Base-by-base conservation (phyloP, 2,797 vertebrate species). In the Scomberomorus guttatus region DNA sequence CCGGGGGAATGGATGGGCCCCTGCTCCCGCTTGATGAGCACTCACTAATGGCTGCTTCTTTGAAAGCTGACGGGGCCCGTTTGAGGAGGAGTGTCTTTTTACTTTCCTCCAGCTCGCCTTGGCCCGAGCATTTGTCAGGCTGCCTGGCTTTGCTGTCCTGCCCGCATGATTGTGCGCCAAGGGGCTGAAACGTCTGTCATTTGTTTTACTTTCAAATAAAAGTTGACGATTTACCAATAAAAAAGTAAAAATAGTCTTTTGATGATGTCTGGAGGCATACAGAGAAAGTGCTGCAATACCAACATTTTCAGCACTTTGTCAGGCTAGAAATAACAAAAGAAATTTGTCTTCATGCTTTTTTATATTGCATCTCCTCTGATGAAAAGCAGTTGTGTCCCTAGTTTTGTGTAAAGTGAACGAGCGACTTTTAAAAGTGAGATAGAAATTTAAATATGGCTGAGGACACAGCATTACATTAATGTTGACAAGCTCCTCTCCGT, bases 61-160 rank as follows among this genome's bases (percentile, higher is more conserved):
- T 95, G 93, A 95, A 94, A 91, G 91, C 89, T 79, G 88, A 85
- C 73, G 85, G 85, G 89, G 87, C 66, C 87, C 64, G 82, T 95
- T 95, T 94, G 93, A 94, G 95, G 92, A 91, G 87, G 87, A 92
- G 92, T 87, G 90, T 95, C 94, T 95, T 95, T 95, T 94, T 86
- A 94, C 94, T 92, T 93, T 92, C 90, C 93, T 95, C 95, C 95
- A 96, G 95, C 94, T 92, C 82, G 84, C 90, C 92, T 95, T 96
- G 95, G 95, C 95, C 95, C 58, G 78, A 88, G 90, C 92, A 93
- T 95, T 95, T 90, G 75, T 95, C 91, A 79, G 92, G 89, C 92
- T 87, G 87, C 83, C 84, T 80, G 88, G 87, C 95, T 96, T 96
- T 96, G 93, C 94, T 93, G 86, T 92, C 81, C 90, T 94, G 95